Base-by-base conservation (phyloP, 2,797 vertebrate genomes). In the Typhlichthys subterraneus region DNA sequence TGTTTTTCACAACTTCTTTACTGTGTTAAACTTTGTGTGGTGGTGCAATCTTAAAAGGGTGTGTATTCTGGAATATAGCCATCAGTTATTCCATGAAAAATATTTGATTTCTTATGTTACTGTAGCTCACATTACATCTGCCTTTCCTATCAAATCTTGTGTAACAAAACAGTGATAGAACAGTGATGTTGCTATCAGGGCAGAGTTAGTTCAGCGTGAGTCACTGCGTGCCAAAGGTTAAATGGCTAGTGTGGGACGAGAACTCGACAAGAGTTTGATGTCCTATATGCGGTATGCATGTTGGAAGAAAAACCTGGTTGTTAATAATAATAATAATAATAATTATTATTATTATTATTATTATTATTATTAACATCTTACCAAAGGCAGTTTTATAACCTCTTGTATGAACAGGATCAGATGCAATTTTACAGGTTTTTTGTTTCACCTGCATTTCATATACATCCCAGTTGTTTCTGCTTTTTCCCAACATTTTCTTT, bases 161-260 rank as follows among this genome's bases (percentile, higher is more conserved):
- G 8, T 2, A n/a, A 55, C 45, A 66, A 47, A 0, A 5, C 54
- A 38, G 1, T 67, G 66, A 57, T 47, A 5, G 52, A 45, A 29
- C 70, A 57, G 13, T 19, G 1, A 38, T 23, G 63, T 57, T 65
- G 61, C 70, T 85, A 83, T 86, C 84, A 65, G 74, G 23, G 23
- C 23, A 29, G 23, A 29, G 23, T 12, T 65, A 0, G 19, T 76
- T 75, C 67, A 60, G 23, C 67, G 4, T 70, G 59, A 75, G 58
- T 81, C 65, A 74, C 15, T 51, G 42, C 72, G 68, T 82, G 67
- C 66, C 48, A 72, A 85, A 76, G 78, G 78, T 82, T 47, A 67
- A 73, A 57, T 14, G 56, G 23, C 7, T 58, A 53, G 63, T 45
- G 12, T 42, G 9, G 57, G 50, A 45, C 14, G 19, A 62, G 33